Base-by-base conservation (phyloP, 2,888 invertebrate genomes). In the Tethea ocularis region DNA sequence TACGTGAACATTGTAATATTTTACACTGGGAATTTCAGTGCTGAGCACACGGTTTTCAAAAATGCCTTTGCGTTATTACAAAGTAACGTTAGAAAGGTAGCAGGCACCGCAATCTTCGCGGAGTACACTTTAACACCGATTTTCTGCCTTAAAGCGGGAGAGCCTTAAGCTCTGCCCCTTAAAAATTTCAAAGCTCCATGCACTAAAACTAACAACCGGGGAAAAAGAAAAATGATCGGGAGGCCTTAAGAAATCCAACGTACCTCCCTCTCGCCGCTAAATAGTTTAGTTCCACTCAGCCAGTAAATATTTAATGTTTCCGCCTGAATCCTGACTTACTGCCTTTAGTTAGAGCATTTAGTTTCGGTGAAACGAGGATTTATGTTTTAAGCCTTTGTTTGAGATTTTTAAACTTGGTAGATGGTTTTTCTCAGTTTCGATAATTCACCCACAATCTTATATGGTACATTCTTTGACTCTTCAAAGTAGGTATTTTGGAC, bases 281-380 rank as follows among this genome's bases (percentile, higher is more conserved):
- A 85, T 84, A 84, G 78, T 81, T 82, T 75, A 80, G 72, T 77
- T 79, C 76, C 74, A 80, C 75, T 75, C 72, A 64, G 73, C 74
- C 72, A 69, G 80, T 86, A 82, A 84, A 85, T 86, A 84, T 83
- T 86, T 83, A 85, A 86, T 80, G 80, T 74, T 65, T 67, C 68
- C 72, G 75, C 76, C 78, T 77, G 76, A 74, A 72, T 75, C 76
- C 78, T 77, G 76, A 75, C 76, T 77, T 74, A 74, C 68, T 68
- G 63, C 67, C 64, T 68, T 26, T 62, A 68, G 72, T 74, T 72
- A 73, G 69, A 76, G 67, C 71, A 72, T 74, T 78, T 77, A 67
- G 61, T 68, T 68, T 71, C 60, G 63, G 65, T 64, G 66, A 65
- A 67, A 71, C 66, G 77, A 51, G 75, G 73, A 80, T 80, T 75